Conservation (phyloP, 1,140 invertebrate genomes). For the Odontomachus brunneus region DNA sequence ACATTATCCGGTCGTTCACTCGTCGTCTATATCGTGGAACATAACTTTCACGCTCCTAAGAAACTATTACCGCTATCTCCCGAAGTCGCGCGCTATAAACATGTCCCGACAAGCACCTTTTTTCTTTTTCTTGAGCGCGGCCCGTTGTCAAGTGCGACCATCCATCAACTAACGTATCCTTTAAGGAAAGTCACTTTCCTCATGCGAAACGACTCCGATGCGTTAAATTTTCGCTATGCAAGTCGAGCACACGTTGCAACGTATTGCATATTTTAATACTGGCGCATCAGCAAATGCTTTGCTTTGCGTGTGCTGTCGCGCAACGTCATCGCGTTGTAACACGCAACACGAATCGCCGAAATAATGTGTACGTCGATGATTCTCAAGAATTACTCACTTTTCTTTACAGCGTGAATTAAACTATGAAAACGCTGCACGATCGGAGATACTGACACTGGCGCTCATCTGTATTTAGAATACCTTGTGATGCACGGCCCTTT, state of each 20-base stretch:
- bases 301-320: too few species aligned
- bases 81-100: constrained; percentile 32
- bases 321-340: too few species aligned
- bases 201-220: constrained; percentile 23
- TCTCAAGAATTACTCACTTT: too few species aligned
- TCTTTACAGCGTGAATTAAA: too few species aligned
- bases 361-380: too few species aligned
- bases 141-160: constrained; percentile 43
- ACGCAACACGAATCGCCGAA: too few species aligned
- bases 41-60: constrained; percentile 68
- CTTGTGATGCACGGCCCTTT: too few species aligned
- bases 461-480: too few species aligned
- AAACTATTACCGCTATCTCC: constrained; percentile 49
- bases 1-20: constrained; percentile 68
- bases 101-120: constrained; percentile 47
- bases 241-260: neutral
- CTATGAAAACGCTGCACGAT: too few species aligned
- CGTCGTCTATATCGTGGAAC: constrained; percentile 37
- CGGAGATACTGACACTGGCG: too few species aligned
- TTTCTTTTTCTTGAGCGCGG: neutral
- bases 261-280: neutral
- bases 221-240: constrained; percentile 23
- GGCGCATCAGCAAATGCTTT: neutral
- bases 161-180: constrained; percentile 25
- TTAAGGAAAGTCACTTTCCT: constrained; percentile 68